These are phyloP conservation scores for Cynopterus brachyotis DNA, from an alignment of 2,113 vertebrate genomes.

Conservation along the genomic window DNA sequence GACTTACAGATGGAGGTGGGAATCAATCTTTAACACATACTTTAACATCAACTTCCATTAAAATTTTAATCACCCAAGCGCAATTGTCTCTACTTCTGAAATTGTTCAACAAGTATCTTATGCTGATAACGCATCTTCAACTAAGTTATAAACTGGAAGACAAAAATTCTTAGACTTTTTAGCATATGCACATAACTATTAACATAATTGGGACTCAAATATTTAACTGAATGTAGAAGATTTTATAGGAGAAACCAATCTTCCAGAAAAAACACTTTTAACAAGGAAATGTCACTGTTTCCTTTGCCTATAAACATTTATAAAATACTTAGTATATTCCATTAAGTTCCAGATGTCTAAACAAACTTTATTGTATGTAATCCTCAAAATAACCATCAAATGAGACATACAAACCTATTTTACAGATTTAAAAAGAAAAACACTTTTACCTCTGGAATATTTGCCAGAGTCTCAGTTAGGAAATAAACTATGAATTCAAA, in stretches of 20 bases:
- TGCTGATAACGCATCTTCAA: neutral
- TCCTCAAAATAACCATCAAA: neutral
- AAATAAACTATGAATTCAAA: neutral
- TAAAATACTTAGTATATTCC: neutral
- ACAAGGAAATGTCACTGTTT: neutral
- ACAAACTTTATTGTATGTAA: neutral
- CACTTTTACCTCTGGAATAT: neutral
- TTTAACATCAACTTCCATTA: conserved; percentile 9
- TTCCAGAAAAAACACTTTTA: neutral
- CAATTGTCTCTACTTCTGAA: neutral
- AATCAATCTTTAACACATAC: neutral
- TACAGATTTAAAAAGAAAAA: conserved; percentile 34
- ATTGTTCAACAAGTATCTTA: neutral
- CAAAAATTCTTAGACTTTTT: neutral
- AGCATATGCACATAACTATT: neutral
- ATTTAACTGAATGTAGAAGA: neutral
- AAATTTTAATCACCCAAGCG: neutral
- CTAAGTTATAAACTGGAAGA: neutral
- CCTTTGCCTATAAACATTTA: neutral
- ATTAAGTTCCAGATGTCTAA: neutral
- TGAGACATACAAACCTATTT: neutral
- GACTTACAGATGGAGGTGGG: neutral
- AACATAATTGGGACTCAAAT: neutral
- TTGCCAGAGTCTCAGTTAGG: neutral
- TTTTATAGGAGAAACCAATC: neutral